A percentile compares a stretch with the other conserved stretches of the same genome.
Evolutionary conservation across 37 sponge, comb jelly and placozoan genomes (phyloP).

Genomic region (Spongia lamella): DNA sequence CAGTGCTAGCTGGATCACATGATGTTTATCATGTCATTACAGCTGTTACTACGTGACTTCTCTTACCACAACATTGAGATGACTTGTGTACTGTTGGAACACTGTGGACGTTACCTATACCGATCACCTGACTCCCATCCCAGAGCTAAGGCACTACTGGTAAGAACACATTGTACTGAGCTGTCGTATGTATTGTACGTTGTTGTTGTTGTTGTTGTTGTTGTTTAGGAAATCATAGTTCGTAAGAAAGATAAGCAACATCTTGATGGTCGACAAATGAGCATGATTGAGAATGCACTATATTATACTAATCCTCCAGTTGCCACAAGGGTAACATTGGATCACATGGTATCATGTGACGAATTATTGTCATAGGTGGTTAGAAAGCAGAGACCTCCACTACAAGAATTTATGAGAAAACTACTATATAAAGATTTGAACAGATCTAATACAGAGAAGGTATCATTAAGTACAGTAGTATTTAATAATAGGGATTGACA

Average conservation of each 20-base stretch:
- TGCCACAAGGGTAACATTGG: slow-evolving; percentile 24
- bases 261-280: slow-evolving; percentile 76
- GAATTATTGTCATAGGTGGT: slow-evolving; percentile 22
- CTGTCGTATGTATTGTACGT: too few species aligned
- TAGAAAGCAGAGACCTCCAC: slow-evolving; percentile 69
- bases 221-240: slow-evolving; percentile 84
- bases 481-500: too few species aligned
- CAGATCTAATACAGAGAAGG: slow-evolving; percentile 86
- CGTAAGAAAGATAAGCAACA: slow-evolving; percentile 89
- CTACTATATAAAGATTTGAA: slow-evolving; percentile 92
- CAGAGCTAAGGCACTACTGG: slow-evolving; percentile 84
- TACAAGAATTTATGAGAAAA: slow-evolving; percentile 85
- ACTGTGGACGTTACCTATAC: slow-evolving; percentile 91
- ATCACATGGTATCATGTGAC: too few species aligned
- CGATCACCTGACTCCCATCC: slow-evolving; percentile 90
- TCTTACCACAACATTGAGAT: slow-evolving; percentile 93
- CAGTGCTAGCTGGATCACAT: not conserved
- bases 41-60: slow-evolving; percentile 83
- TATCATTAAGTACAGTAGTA: too few species aligned
- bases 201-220: too few species aligned
- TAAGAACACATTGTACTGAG: too few species aligned
- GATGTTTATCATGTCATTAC: not conserved
- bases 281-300: slow-evolving; percentile 94
- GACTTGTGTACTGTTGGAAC: slow-evolving; percentile 89
- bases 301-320: slow-evolving; percentile 93